Evolutionary conservation across 2,797 vertebrate genomes (phyloP), one percentile per base, ranked within the genome.

Genomic region (Cuniculus paca): DNA sequence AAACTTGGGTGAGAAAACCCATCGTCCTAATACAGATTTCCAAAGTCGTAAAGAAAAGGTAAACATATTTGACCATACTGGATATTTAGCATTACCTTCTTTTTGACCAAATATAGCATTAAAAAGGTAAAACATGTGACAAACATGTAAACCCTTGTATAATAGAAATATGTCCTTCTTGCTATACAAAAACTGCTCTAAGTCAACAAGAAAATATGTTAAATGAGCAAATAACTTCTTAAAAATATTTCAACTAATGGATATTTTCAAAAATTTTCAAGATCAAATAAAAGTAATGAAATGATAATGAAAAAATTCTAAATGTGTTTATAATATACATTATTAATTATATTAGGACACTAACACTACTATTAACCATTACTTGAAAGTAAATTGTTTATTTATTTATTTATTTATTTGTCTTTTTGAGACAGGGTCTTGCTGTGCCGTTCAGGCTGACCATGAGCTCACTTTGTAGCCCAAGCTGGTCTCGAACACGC

Each of bases 221-320:
- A 45, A 68, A 36, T 48, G 3, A 63, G 5, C 4, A 88, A 20
- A 16, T 63, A 94, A 79, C 26, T 48, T 7, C 77, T 5, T 96
- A 72, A 58, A 54, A 83, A 39, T 10, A 36, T 56, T 68, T 36
- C 87, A 42, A 68, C 4, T 54, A 56, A 78, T 3, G 78, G 19
- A 28, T 34, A 65, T 60, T 90, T 88, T 82, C 26, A 79, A 75
- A 42, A 65, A 63, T 58, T 63, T 12, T 22, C 14, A 58, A 72
- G 52, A 91, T 39, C 24, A 88, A 88, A 50, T 92, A 81, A 90
- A 94, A 88, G 61, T 56, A 68, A 36, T 78, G 45, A 34, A 13
- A 80, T 11, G 13, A 56, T 16, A 87, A 2, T 54, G 26, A 14
- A 16, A 87, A 92, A 58, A 2, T 48, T 75, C n/a, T 65, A n/a